Evolutionary conservation across 1,140 invertebrate species (phyloP).

Genomic region (Anagrus nilaparvatae): DNA sequence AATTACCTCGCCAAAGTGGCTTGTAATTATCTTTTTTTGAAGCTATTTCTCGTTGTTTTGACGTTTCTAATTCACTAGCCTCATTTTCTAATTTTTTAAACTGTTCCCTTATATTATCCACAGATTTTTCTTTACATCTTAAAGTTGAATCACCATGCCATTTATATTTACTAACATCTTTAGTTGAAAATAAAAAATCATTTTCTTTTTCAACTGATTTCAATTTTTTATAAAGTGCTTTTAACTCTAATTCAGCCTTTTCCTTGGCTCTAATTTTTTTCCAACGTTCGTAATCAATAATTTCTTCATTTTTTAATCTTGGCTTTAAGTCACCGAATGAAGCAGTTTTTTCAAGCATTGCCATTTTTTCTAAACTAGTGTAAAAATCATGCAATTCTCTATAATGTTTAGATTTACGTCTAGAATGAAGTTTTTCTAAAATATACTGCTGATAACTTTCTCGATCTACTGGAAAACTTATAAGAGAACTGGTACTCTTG

Average conservation of each 20-base stretch:
- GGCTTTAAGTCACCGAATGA: slow-evolving; percentile 59
- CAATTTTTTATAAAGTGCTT: slow-evolving; percentile 65
- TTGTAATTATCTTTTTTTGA: slow-evolving; percentile 60
- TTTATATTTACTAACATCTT: slow-evolving; percentile 55
- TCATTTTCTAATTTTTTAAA: slow-evolving; percentile 49
- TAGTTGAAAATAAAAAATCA: slow-evolving; percentile 70
- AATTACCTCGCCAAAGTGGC: slow-evolving; percentile 72
- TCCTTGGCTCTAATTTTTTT: slow-evolving; percentile 67
- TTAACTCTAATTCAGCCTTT: slow-evolving; percentile 71
- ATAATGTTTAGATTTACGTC: slow-evolving; percentile 68
- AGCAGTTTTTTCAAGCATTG: slow-evolving; percentile 67
- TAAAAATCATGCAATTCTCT: slow-evolving; percentile 80
- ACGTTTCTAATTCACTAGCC: slow-evolving; percentile 39
- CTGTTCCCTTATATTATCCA: slow-evolving; percentile 69
- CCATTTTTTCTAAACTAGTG: slow-evolving; percentile 72
- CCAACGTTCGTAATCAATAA: slow-evolving; percentile 82
- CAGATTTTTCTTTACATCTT: slow-evolving; percentile 72
- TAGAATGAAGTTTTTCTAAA: slow-evolving; percentile 59
- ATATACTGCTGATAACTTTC: slow-evolving; percentile 61
- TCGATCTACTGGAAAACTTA: slow-evolving; percentile 38
- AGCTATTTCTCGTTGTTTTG: slow-evolving; percentile 37
- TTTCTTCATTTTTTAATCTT: slow-evolving; percentile 59
- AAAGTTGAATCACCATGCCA: slow-evolving; percentile 71
- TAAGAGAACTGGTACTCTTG: slow-evolving; percentile 39
- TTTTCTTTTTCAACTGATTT: slow-evolving; percentile 70